A percentile compares a stretch with the other conserved stretches of the same genome.
Conservation (phyloP, 1,140 invertebrate genomes). For the Microplitis mediator region DNA sequence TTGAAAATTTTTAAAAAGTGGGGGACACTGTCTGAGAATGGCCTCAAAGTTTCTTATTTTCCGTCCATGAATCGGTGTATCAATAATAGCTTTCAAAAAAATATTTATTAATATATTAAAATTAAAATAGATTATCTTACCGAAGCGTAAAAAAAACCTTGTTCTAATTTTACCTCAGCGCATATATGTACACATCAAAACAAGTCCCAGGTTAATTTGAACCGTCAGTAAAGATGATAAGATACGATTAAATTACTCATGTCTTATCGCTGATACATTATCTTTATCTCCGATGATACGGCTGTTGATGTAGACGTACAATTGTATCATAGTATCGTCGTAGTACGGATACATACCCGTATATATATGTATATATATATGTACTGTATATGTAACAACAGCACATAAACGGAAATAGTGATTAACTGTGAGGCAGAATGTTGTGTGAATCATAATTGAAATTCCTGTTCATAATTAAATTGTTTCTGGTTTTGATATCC, state of each 20-base stretch:
- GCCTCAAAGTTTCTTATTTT: too few relatives aligned
- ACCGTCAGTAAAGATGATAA: slow-evolving; percentile 41
- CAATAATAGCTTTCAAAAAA: background rate
- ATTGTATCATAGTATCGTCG: background rate
- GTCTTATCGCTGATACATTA: slow-evolving; percentile 42
- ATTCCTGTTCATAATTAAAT: background rate
- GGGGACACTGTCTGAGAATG: too few relatives aligned
- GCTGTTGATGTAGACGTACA: background rate
- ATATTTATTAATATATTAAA: background rate
- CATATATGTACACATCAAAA: background rate
- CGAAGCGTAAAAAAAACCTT: background rate
- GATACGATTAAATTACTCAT: slow-evolving; percentile 42
- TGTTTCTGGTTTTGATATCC: background rate
- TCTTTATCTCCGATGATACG: background rate
- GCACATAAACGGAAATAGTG: too few relatives aligned
- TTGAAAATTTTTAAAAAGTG: too few relatives aligned
- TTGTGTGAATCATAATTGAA: background rate
- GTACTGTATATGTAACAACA: background rate
- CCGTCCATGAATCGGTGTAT: too few relatives aligned
- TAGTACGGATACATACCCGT: too few relatives aligned
- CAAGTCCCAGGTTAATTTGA: slow-evolving; percentile 3
- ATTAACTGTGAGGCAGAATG: too few relatives aligned
- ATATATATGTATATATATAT: too few relatives aligned
- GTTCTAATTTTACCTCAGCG: background rate
- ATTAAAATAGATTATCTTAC: background rate